Conservation (phyloP, 1,140 invertebrate genomes). For the Reticulitermes speratus region DNA sequence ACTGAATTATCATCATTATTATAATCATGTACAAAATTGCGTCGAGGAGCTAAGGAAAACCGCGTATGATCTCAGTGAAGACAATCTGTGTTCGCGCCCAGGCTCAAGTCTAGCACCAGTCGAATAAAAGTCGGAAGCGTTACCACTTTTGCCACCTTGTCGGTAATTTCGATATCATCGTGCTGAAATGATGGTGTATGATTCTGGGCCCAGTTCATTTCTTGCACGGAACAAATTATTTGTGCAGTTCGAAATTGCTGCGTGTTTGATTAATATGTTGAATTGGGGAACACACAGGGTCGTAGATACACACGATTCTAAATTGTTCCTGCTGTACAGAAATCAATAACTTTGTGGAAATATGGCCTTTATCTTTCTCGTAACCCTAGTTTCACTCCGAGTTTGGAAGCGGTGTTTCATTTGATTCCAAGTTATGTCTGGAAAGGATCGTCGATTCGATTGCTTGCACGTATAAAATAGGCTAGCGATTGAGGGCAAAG, state of each 20-base stretch:
- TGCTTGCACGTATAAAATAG: not conserved
- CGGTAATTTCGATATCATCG: too few relatives aligned
- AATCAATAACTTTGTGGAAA: conserved; percentile 2
- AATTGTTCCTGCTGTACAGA: not conserved
- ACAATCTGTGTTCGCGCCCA: too few relatives aligned
- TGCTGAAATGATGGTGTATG: too few relatives aligned
- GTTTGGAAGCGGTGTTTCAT: not conserved
- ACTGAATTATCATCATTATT: too few relatives aligned
- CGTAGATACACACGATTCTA: not conserved
- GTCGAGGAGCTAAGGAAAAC: too few relatives aligned
- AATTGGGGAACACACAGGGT: not conserved
- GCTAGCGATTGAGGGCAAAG: not conserved
- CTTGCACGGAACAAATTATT: not conserved
- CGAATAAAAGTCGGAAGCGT: too few relatives aligned
- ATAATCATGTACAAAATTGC: too few relatives aligned
- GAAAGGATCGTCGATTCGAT: not conserved
- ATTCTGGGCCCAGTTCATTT: not conserved
- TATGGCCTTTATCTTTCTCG: not conserved
- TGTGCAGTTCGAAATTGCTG: not conserved
- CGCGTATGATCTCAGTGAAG: too few relatives aligned
- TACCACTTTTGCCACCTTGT: too few relatives aligned
- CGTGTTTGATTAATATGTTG: not conserved
- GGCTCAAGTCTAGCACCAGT: too few relatives aligned
- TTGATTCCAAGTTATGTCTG: conserved; percentile 15
- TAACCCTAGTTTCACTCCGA: not conserved